A percentile compares a stretch with the other conserved stretches of the same genome.
Evolutionary conservation across 2,797 vertebrate genomes (phyloP).

Genomic region (Discoglossus pictus): DNA sequence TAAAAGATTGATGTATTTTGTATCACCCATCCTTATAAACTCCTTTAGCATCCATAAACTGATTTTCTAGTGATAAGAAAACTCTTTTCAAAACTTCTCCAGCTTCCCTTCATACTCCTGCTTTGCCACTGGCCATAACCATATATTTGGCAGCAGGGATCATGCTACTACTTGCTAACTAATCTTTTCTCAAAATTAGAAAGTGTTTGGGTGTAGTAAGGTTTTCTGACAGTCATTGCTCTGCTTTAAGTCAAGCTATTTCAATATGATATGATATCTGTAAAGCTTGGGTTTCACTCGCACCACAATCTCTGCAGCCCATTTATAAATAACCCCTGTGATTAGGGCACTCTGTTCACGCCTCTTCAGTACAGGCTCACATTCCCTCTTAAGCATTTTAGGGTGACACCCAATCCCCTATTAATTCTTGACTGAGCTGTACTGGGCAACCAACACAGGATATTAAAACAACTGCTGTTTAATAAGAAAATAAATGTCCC

Average conservation of each 20-base stretch:
- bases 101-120: too few relatives aligned
- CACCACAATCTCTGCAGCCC: neutral
- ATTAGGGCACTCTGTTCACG: slow-evolving; percentile 9
- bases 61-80: too few relatives aligned
- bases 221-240: too few relatives aligned
- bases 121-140: too few relatives aligned
- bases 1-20: too few relatives aligned
- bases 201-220: too few relatives aligned
- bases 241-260: neutral
- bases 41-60: too few relatives aligned
- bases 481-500: neutral
- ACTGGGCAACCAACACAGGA: slow-evolving; percentile 3
- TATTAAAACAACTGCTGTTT: neutral
- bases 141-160: too few relatives aligned
- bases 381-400: slow-evolving; percentile 36
- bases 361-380: slow-evolving; percentile 6
- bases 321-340: slow-evolving; percentile 34
- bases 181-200: too few relatives aligned
- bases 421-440: slow-evolving; percentile 4
- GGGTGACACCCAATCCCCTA: slow-evolving; percentile 17
- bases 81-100: too few relatives aligned
- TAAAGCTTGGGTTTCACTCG: slow-evolving; percentile 14
- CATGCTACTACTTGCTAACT: too few relatives aligned
- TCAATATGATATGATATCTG: neutral
- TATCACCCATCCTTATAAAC: too few relatives aligned